Percentiles rank a stretch among this genome's conserved stretches.
Conservation (phyloP, 2,797 vertebrate genomes). For the Pseudopleuronectes americanus region DNA sequence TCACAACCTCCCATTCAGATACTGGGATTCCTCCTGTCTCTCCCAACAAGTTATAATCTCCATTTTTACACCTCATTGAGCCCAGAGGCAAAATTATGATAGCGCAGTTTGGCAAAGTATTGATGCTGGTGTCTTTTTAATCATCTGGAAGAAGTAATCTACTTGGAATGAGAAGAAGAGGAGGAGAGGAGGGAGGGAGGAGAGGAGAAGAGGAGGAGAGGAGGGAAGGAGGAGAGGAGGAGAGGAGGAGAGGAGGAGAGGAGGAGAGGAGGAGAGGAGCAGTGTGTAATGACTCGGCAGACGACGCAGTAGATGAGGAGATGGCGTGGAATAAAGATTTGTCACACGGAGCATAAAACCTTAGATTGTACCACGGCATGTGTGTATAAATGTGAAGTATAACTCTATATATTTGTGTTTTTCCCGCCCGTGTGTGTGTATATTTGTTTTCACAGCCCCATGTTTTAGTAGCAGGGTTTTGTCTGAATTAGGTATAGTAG, state of each 20-base stretch:
- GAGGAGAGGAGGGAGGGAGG: neutral
- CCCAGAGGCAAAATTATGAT: slow-evolving; percentile 55
- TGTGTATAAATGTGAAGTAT: neutral
- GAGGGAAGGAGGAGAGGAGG: neutral
- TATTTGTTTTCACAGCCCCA: neutral
- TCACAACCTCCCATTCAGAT: slow-evolving; percentile 39
- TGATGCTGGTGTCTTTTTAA: slow-evolving; percentile 65
- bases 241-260: slow-evolving; percentile 15
- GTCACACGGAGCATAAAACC: slow-evolving; percentile 40
- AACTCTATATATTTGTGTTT: neutral
- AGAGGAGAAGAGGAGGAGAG: slow-evolving; percentile 14
- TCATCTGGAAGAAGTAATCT: slow-evolving; percentile 60
- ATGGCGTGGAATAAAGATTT: slow-evolving; percentile 57
- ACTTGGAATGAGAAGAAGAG: slow-evolving; percentile 52
- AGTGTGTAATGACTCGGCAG: slow-evolving; percentile 54
- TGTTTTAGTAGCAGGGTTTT: slow-evolving; percentile 7
- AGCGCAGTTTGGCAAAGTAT: slow-evolving; percentile 47
- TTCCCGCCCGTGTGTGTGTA: neutral
- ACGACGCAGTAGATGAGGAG: slow-evolving; percentile 26
- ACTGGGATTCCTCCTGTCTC: slow-evolving; percentile 35
- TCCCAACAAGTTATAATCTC: slow-evolving; percentile 46
- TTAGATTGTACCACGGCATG: neutral
- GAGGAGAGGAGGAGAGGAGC: too few relatives aligned
- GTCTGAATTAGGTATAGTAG: slow-evolving; percentile 13
- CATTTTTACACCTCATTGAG: slow-evolving; percentile 62